A percentile compares a stretch with the other conserved stretches of the same genome.
phyloP scores from a whole-genome alignment of 2,888 invertebrate species.

The Ochropacha duplaris region DNA sequence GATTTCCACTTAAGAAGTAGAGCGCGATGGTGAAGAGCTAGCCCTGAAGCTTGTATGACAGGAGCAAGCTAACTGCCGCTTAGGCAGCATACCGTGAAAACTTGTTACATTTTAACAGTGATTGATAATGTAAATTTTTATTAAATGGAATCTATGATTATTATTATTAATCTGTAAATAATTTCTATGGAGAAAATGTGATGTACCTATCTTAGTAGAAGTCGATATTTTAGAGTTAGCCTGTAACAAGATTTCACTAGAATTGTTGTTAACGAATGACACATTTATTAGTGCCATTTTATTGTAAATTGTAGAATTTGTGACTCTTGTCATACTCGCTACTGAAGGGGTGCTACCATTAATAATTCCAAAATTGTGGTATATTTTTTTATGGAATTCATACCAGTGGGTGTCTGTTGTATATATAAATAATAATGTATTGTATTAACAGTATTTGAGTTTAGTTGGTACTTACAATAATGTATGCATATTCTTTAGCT shows the following conservation, averaged over 20 bases:
- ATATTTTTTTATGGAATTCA: slow-evolving; percentile 81
- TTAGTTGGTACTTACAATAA: slow-evolving; percentile 81
- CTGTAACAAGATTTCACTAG: slow-evolving; percentile 82
- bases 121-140: slow-evolving; percentile 80
- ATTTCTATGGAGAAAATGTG: slow-evolving; percentile 69
- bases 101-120: slow-evolving; percentile 84
- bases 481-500: slow-evolving; percentile 81
- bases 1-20: slow-evolving; percentile 83
- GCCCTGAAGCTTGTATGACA: slow-evolving; percentile 84
- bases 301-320: slow-evolving; percentile 80
- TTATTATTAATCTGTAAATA: slow-evolving; percentile 74
- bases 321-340: slow-evolving; percentile 84
- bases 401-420: slow-evolving; percentile 82
- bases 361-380: slow-evolving; percentile 81
- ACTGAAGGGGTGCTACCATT: slow-evolving; percentile 84
- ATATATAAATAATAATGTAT: slow-evolving; percentile 77
- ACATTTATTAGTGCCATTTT: slow-evolving; percentile 81
- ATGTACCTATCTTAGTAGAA: slow-evolving; percentile 72
- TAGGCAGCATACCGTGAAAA: slow-evolving; percentile 73
- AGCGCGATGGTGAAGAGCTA: slow-evolving; percentile 84
- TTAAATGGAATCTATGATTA: slow-evolving; percentile 79
- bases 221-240: slow-evolving; percentile 76
- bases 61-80: slow-evolving; percentile 80
- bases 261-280: slow-evolving; percentile 80
- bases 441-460: slow-evolving; percentile 82